Evolutionary conservation across 2,113 vertebrate species (phyloP).

Genomic region (Lophochroa leadbeateri): DNA sequence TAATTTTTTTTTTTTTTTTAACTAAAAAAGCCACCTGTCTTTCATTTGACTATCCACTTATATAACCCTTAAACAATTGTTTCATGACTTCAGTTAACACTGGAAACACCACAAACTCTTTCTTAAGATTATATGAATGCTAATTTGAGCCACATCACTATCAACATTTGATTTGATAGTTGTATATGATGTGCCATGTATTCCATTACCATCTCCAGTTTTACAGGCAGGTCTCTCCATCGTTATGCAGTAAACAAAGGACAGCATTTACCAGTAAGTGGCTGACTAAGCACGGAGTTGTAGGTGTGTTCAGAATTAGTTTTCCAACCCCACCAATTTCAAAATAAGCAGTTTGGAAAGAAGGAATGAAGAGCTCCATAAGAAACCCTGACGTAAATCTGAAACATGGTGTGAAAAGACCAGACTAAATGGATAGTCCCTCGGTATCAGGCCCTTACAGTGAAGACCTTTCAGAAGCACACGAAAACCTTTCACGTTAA

Average conservation of each 20-base stretch:
- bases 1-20: background rate
- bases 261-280: background rate
- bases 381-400: background rate
- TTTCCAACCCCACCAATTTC: background rate
- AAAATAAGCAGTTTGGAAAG: background rate
- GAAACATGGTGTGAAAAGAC: rapidly evolving
- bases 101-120: background rate
- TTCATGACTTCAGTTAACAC: background rate
- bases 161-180: background rate
- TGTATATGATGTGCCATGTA: rapidly evolving
- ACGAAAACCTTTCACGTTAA: background rate
- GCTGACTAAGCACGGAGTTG: background rate
- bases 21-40: background rate
- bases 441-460: background rate
- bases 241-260: background rate
- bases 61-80: background rate
- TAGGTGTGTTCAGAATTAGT: background rate
- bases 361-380: background rate
- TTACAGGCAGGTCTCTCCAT: background rate
- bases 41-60: background rate
- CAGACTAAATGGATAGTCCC: background rate
- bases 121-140: background rate
- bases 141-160: background rate
- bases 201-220: background rate
- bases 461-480: background rate